These are phyloP conservation scores for Burhinus bistriatus DNA, from an alignment of 2,113 vertebrate species.

Conservation along the genomic window DNA sequence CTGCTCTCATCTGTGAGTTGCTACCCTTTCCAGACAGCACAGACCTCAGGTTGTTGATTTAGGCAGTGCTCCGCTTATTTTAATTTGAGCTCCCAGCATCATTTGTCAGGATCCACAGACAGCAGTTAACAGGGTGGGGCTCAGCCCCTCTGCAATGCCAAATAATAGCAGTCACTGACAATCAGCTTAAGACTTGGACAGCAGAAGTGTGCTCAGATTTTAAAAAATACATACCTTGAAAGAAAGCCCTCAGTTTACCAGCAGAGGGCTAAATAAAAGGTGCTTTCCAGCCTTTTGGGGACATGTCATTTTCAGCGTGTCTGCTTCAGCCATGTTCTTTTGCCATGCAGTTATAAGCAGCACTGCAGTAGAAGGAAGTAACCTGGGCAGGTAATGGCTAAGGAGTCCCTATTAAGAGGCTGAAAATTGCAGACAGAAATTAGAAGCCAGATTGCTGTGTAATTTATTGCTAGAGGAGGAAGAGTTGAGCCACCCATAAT, in stretches of 20 bases:
- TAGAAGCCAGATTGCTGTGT: not conserved
- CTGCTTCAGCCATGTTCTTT: not conserved
- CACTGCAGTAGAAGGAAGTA: not conserved
- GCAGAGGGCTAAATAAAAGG: not conserved
- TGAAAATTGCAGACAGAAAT: not conserved
- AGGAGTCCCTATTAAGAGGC: not conserved
- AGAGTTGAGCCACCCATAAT: not conserved
- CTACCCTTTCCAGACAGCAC: not conserved
- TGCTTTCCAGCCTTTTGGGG: not conserved
- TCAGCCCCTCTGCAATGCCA: not conserved
- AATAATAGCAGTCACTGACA: conserved; percentile 46
- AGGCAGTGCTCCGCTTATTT: conserved; percentile 26
- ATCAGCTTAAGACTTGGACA: not conserved
- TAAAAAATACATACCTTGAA: not conserved
- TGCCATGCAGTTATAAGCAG: not conserved
- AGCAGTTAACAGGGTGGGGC: conserved; percentile 9
- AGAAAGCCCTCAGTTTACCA: not conserved
- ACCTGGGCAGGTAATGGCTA: not conserved
- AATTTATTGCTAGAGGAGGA: not conserved
- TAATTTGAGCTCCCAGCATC: not conserved
- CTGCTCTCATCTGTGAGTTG: not conserved
- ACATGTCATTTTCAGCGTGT: not conserved
- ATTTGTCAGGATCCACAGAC: conserved; percentile 20
- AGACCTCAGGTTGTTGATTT: conserved; percentile 1
- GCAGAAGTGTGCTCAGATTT: not conserved